Evolutionary conservation across 2,888 invertebrate genomes (phyloP), one percentile per base, ranked within the genome.

Genomic region (Chaetogeoica ovagalla): DNA sequence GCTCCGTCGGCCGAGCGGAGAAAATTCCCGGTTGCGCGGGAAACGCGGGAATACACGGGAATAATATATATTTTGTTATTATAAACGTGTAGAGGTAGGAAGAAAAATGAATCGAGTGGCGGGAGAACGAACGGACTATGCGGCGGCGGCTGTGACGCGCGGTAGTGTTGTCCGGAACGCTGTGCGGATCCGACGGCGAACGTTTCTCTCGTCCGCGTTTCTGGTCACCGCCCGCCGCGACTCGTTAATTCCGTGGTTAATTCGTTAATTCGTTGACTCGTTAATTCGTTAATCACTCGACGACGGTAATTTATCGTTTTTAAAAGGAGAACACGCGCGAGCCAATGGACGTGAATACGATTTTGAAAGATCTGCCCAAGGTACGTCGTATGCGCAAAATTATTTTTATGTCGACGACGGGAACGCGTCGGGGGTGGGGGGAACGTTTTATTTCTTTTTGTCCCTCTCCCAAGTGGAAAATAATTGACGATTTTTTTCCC

Each of bases 311-410:
- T 19, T 48, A 48, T 15, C 8, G 23, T 21, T 30, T 13, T 21
- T 37, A 63, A 30, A 4, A 30, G 30, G 30, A 30, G 4, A 30
- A 30, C 30, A 4, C 30, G 30, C 30, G 30, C 30, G 30, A 30
- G 30, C 30, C 15, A 30, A 65, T 66, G 74, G 74, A 75, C 73
- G 52, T 73, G 62, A 63, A 73, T 39, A 37, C 65, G 23, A 39
- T 57, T 43, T 39, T 65, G 74, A 65, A 65, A 75, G 39, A 57
- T n/a, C 19, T 75, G 19, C 74, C 74, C 21, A 75, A 65, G 57
- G 74, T 75, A 75, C 74, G 74, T 65, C 2, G 30, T 30, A 30
- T n/a, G n/a, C n/a, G n/a, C 30, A 30, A 30, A 2, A 30, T 30
- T n/a, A n/a, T n/a, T n/a, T n/a, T n/a, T n/a, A n/a, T n/a, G n/a